phyloP scores from a whole-genome alignment of 2,888 invertebrate species.

The Cyaniris semiargus region DNA sequence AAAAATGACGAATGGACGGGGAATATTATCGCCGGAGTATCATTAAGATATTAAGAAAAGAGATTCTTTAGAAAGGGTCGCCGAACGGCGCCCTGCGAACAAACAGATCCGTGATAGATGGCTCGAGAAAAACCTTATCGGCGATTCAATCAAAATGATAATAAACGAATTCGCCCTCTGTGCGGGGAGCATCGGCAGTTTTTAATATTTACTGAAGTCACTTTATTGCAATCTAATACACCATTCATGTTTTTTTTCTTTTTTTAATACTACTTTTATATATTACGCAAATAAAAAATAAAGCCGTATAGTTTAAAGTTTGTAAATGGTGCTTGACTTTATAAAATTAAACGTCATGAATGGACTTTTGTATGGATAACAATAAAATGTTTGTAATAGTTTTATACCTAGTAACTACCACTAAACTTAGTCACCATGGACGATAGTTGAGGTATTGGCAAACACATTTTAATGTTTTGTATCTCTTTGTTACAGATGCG shows the following conservation, averaged over 20 bases:
- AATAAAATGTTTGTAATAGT: too few relatives aligned
- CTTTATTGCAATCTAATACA: background rate
- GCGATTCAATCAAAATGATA: slow-evolving; percentile 23
- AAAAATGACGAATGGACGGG: background rate
- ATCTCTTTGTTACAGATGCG: slow-evolving; percentile 67
- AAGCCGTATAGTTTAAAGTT: too few relatives aligned
- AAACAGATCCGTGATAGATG: slow-evolving; percentile 16
- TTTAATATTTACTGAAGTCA: background rate
- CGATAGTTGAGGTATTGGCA: too few relatives aligned
- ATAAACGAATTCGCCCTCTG: background rate
- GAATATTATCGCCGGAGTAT: background rate
- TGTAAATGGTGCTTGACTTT: too few relatives aligned
- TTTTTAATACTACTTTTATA: background rate
- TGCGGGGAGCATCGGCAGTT: background rate
- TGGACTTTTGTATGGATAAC: too few relatives aligned
- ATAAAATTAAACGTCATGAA: too few relatives aligned
- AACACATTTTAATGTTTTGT: background rate
- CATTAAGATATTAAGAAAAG: background rate
- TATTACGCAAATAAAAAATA: too few relatives aligned
- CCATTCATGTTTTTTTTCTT: background rate
- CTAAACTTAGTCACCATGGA: too few relatives aligned
- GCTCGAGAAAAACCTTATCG: slow-evolving; percentile 8
- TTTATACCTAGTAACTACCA: too few relatives aligned
- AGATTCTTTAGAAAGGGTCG: background rate
- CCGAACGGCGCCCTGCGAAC: background rate